These are phyloP conservation scores for Trematocara variabile DNA, from an alignment of 2,113 vertebrate genomes.

Conservation along the genomic window DNA sequence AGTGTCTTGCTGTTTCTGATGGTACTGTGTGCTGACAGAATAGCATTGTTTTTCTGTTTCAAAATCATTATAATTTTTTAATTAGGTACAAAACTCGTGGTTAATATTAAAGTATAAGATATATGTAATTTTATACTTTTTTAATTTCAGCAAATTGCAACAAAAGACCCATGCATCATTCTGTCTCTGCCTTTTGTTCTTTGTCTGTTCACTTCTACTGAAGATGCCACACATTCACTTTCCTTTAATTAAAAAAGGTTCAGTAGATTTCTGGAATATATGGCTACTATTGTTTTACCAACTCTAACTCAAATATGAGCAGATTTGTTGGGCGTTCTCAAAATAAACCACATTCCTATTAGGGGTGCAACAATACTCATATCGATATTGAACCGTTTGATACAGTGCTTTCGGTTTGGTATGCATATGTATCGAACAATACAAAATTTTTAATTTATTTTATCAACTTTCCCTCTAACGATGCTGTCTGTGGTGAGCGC, in stretches of 20 bases:
- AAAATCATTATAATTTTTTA: background rate
- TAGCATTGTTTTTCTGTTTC: background rate
- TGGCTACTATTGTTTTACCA: background rate
- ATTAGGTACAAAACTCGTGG: background rate
- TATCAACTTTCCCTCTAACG: no score
- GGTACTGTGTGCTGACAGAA: background rate
- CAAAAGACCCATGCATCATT: background rate
- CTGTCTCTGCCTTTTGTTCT: background rate
- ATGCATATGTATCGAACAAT: no score
- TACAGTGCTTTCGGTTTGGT: no score
- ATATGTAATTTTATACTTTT: background rate
- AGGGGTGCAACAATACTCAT: no score
- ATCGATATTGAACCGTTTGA: no score
- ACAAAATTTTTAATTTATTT: no score
- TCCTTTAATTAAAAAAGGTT: background rate
- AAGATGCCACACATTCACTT: background rate
- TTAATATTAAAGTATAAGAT: background rate
- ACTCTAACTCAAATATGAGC: background rate
- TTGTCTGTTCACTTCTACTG: background rate
- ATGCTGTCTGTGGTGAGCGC: no score
- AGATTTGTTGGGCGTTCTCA: background rate
- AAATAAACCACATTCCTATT: background rate
- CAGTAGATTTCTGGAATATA: background rate
- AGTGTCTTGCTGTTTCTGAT: background rate
- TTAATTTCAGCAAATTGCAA: background rate